Conservation (phyloP, 2,888 invertebrate genomes). For the Balanococcus diminutus region DNA sequence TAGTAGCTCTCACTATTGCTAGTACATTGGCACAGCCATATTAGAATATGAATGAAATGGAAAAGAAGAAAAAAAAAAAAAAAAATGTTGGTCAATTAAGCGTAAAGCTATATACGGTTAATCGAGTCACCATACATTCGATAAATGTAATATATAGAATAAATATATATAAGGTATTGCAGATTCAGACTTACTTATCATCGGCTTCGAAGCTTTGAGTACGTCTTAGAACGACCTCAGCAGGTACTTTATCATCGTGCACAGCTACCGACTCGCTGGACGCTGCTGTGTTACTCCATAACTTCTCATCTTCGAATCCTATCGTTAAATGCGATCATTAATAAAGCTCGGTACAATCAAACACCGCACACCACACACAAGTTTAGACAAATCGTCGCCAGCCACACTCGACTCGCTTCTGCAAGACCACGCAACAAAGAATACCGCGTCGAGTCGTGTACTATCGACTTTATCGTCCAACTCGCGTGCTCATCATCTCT, state of each 20-base stretch:
- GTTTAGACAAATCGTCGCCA: constrained; percentile 14
- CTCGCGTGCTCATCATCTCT: not conserved
- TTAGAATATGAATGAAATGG: not conserved
- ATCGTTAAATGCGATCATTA: not conserved
- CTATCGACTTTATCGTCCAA: not conserved
- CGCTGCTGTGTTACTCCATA: constrained; percentile 33
- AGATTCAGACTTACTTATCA: constrained; percentile 75
- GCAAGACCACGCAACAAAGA: constrained; percentile 36
- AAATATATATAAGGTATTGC: not conserved
- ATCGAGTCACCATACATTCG: not conserved
- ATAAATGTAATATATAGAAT: not conserved
- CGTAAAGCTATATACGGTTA: not conserved
- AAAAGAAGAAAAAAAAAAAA: constrained; percentile 52
- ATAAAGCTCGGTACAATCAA: not conserved
- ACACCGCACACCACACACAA: not conserved
- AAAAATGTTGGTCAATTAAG: constrained; percentile 53
- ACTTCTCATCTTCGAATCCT: constrained; percentile 49
- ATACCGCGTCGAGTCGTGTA: not conserved
- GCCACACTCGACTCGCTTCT: no score
- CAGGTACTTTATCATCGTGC: constrained; percentile 62
- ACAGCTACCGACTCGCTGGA: constrained; percentile 39
- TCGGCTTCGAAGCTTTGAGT: constrained; percentile 88
- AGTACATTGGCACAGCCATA: not conserved
- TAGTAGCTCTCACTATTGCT: not conserved
- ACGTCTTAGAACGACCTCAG: constrained; percentile 75